Conservation (phyloP, 1,140 invertebrate species). For the Meloidogyne hapla region DNA sequence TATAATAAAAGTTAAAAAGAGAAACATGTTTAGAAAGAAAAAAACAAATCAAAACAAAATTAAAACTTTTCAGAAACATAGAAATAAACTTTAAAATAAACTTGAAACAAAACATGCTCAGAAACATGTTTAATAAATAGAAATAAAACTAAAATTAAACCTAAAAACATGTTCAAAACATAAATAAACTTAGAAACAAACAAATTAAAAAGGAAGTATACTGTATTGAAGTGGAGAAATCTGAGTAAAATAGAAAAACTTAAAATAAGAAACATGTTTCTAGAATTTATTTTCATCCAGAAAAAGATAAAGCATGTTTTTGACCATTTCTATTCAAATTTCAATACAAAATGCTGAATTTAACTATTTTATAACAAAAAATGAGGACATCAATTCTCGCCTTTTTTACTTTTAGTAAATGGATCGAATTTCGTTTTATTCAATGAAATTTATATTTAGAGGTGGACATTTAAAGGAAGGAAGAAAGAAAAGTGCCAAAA, state of each 20-base stretch:
- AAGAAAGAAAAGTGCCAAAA: background rate
- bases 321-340: no score
- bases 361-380: background rate
- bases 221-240: background rate
- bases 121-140: no score
- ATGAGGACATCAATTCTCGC: background rate
- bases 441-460: background rate
- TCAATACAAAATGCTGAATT: slow-evolving; percentile 12
- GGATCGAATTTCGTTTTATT: background rate
- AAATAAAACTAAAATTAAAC: no score
- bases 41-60: no score
- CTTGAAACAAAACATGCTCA: no score
- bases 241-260: background rate
- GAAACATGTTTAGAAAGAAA: background rate
- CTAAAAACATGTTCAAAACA: no score
- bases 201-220: background rate
- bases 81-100: no score
- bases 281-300: no score
- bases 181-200: background rate
- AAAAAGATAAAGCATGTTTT: no score
- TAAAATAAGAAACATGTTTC: no score
- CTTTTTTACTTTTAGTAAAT: background rate
- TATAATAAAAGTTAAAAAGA: no score
- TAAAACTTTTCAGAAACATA: no score
- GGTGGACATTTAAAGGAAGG: background rate